Base-by-base conservation (phyloP, 2,888 invertebrate species). In the Drosophila algonquin region DNA sequence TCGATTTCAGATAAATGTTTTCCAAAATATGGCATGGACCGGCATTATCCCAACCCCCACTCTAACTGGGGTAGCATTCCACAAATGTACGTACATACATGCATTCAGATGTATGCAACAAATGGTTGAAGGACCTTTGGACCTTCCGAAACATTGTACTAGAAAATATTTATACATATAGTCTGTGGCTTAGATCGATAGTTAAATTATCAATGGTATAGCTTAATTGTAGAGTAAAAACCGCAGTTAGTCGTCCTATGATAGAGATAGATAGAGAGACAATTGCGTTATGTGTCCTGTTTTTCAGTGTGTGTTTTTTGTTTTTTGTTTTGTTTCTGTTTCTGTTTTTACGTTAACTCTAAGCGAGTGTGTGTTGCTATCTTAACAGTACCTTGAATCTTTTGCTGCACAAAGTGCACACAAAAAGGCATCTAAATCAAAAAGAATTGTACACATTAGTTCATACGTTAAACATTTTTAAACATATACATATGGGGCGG, bases 361-460 rank as follows among this genome's bases (percentile, higher is more conserved):
- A 81, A 81, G 82, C 80, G 80, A 83, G 64, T 70, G 67, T 74
- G 77, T 84, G 74, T 80, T 86, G 78, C 78, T 64, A 86, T 83
- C 76, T 69, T 75, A 80, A 75, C 48, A 76, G 80, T 80, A 77
- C 71, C 63, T 75, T 76, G 76, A 55, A 51, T 63, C 48, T 77
- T 70, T 61, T 30, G 51, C 75, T 47, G 53, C 61, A 54, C 40
- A 40, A 40, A 40, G 40, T 60, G 64, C 80, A 69, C 77, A 76
- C 80, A 75, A 72, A 80, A 73, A 81, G 77, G 87, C 84, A 90
- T 90, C 90, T 90, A 90, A 81, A 90, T 90, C 82, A 86, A 82
- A 90, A 78, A 90, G 77, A 90, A 90, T 84, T 61, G 68, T 79
- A 79, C 70, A 74, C 59, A 86, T 86, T 86, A 86, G 86, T 88